These are phyloP conservation scores for Sebastes fasciatus DNA, from an alignment of 2,113 vertebrate genomes.

Conservation along the genomic window DNA sequence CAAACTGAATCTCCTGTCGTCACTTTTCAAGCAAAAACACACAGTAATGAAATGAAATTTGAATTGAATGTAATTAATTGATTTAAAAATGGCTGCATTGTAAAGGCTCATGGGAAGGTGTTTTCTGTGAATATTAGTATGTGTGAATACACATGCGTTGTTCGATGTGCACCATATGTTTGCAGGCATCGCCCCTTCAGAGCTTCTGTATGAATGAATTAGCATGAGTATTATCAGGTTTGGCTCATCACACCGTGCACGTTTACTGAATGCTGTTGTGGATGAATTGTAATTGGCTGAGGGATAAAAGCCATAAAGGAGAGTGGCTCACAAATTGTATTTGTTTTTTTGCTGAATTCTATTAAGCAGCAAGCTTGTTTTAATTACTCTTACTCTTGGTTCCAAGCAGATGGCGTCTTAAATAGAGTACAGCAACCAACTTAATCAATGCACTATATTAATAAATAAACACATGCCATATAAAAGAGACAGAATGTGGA, in stretches of 20 bases:
- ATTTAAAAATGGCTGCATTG: neutral
- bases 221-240: conserved; percentile 48
- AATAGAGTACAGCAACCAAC: conserved; percentile 60
- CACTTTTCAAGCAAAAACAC: neutral
- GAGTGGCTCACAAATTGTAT: conserved; percentile 70
- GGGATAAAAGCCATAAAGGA: conserved; percentile 63
- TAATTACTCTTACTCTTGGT: conserved; percentile 79
- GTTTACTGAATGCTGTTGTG: conserved; percentile 42
- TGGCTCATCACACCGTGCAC: conserved; percentile 39
- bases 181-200: neutral
- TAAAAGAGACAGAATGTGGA: conserved; percentile 57
- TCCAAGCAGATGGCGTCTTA: conserved; percentile 77
- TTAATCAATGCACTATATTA: conserved; percentile 68
- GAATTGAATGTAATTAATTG: neutral
- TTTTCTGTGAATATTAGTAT: no score
- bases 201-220: conserved; percentile 38
- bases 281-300: conserved; percentile 62
- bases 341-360: conserved; percentile 64
- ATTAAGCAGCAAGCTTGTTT: conserved; percentile 77
- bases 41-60: neutral
- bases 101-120: neutral
- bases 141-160: no score
- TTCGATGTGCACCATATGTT: conserved; percentile 21
- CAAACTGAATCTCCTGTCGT: neutral
- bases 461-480: conserved; percentile 56